These are phyloP conservation scores for Drosophila pachea DNA, from an alignment of 1,140 invertebrate genomes.

Conservation along the genomic window DNA sequence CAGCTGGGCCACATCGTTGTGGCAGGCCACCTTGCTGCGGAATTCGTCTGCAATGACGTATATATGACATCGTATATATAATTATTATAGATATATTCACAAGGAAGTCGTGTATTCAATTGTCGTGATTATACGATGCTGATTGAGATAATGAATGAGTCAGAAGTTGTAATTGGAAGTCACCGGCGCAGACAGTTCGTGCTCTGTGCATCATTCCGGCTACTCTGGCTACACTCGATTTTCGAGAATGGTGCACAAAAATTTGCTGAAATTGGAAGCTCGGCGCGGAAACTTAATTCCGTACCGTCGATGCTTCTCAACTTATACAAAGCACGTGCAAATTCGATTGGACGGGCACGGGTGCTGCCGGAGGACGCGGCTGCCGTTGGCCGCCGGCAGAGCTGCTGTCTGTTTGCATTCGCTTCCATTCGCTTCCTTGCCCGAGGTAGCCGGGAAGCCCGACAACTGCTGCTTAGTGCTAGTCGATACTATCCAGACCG, in stretches of 20 bases:
- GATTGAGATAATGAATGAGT: conserved; percentile 46
- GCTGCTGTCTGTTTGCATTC: neutral
- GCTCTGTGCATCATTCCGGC: conserved; percentile 11
- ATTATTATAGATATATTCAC: neutral
- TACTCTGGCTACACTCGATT: conserved; percentile 22
- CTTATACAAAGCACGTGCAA: conserved; percentile 48
- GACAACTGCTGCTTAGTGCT: conserved; percentile 10
- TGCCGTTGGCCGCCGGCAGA: conserved; percentile 4
- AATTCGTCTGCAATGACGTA: conserved; percentile 88
- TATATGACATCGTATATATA: neutral
- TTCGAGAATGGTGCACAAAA: conserved; percentile 7
- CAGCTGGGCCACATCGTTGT: conserved; percentile 91
- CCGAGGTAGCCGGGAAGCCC: neutral
- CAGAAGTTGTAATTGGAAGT: conserved; percentile 54
- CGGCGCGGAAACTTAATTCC: conserved; percentile 53
- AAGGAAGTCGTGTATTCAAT: neutral
- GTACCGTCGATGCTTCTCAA: conserved; percentile 45
- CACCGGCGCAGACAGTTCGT: conserved; percentile 32
- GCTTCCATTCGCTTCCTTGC: conserved; percentile 19
- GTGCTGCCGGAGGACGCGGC: conserved; percentile 7
- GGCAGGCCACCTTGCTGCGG: conserved; percentile 92
- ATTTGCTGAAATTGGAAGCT: conserved; percentile 36
- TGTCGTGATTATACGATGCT: conserved; percentile 32
- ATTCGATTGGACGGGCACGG: conserved; percentile 28
- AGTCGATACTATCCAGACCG: conserved; percentile 11